Conservation (phyloP, 2,797 vertebrate species). For the Echeneis naucrates region DNA sequence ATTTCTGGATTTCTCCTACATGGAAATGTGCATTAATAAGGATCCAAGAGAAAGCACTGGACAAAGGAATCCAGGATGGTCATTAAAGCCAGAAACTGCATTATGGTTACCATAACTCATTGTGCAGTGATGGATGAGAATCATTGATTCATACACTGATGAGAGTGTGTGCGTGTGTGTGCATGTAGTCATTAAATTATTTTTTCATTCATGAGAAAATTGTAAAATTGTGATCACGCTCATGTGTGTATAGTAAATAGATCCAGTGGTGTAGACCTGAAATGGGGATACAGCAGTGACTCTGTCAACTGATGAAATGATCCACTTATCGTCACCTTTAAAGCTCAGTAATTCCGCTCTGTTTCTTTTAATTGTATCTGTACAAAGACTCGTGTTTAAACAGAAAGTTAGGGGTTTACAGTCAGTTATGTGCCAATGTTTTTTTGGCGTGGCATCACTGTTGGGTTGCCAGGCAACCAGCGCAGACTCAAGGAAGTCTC, state of each 20-base stretch:
- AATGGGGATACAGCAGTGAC: background rate
- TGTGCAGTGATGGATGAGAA: constrained; percentile 15
- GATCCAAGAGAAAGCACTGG: constrained; percentile 1
- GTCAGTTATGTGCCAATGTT: constrained; percentile 4
- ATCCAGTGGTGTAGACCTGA: too few relatives aligned
- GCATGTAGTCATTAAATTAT: too few relatives aligned
- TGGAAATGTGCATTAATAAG: constrained; percentile 39
- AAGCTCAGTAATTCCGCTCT: background rate
- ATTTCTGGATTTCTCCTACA: constrained; percentile 51
- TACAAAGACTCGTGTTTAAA: background rate
- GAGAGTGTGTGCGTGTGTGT: background rate
- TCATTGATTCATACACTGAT: constrained; percentile 1
- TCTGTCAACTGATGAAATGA: background rate
- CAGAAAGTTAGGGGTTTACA: background rate
- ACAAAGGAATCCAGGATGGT: constrained; percentile 10
- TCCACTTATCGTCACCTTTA: background rate
- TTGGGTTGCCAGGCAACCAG: constrained; percentile 49
- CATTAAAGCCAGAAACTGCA: constrained; percentile 18
- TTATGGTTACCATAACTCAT: constrained; percentile 10
- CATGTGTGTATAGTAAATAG: background rate
- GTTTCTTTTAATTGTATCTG: constrained; percentile 4
- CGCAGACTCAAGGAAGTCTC: constrained; percentile 12
- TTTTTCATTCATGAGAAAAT: background rate
- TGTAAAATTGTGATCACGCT: background rate
- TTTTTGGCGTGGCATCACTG: background rate